A percentile compares a stretch with the other conserved stretches of the same genome.
These are phyloP conservation scores for Limnephilus marmoratus DNA, from an alignment of 2,888 invertebrate species.

Conservation along the genomic window DNA sequence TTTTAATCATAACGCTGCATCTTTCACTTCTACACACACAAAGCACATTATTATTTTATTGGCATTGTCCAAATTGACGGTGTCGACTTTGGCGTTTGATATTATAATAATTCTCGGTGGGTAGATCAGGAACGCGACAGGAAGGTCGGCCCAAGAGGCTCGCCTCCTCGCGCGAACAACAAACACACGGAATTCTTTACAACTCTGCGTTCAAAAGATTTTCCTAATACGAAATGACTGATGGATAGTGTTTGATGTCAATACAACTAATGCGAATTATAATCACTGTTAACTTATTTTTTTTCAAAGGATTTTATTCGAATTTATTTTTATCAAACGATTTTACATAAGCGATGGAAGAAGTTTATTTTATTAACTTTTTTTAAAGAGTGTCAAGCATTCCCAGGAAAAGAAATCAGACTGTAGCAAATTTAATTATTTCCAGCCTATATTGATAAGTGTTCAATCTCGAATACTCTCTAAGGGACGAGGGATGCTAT, in stretches of 20 bases:
- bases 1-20: background rate
- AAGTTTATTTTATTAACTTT: background rate
- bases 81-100: constrained; percentile 4
- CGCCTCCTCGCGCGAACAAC: background rate
- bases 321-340: no score
- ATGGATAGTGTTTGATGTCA: background rate
- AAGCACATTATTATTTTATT: constrained; percentile 2
- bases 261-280: background rate
- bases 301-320: no score
- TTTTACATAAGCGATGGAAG: no score
- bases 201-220: background rate
- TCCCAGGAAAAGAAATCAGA: no score
- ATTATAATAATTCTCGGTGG: constrained; percentile 9
- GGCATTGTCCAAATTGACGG: constrained; percentile 9
- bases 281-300: background rate
- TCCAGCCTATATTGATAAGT: no score
- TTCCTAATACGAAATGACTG: background rate
- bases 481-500: no score
- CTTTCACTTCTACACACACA: background rate
- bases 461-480: no score
- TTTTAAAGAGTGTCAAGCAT: no score
- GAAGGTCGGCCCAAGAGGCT: background rate
- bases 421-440: no score
- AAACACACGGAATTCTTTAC: background rate
- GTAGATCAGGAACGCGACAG: background rate